A percentile compares a stretch with the other conserved stretches of the same genome.
Evolutionary conservation across 2,113 vertebrate genomes (phyloP).

Genomic region (Acanthisitta chloris): DNA sequence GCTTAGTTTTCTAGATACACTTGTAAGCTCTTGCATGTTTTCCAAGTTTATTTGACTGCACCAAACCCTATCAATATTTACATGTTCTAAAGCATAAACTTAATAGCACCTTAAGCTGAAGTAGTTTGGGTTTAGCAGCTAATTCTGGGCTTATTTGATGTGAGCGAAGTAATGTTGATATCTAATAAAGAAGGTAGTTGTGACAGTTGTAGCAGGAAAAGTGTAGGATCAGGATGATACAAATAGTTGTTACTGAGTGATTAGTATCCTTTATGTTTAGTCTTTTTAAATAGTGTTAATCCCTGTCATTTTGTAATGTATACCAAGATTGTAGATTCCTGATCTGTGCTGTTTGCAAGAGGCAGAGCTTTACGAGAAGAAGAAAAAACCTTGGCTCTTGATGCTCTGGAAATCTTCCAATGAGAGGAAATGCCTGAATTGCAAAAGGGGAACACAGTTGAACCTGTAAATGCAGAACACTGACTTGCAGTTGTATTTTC

Average conservation of each 20-base stretch:
- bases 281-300: not conserved
- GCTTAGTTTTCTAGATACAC: not conserved
- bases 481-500: not conserved
- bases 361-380: not conserved
- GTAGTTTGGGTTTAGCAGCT: not conserved
- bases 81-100: not conserved
- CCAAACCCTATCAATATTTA: not conserved
- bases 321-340: not conserved
- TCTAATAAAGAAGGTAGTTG: not conserved
- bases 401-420: not conserved
- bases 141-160: not conserved
- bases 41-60: not conserved
- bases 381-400: not conserved
- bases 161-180: not conserved
- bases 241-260: not conserved
- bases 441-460: not conserved
- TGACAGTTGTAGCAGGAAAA: not conserved
- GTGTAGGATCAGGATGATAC: not conserved
- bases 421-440: not conserved
- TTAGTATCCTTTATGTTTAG: not conserved
- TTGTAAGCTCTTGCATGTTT: not conserved
- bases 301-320: fast-evolving
- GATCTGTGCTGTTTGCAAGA: not conserved
- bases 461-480: not conserved
- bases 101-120: not conserved